Evolutionary conservation across 2,888 invertebrate species (phyloP), one percentile per base, ranked within the genome.

Genomic region (Erannis defoliaria): DNA sequence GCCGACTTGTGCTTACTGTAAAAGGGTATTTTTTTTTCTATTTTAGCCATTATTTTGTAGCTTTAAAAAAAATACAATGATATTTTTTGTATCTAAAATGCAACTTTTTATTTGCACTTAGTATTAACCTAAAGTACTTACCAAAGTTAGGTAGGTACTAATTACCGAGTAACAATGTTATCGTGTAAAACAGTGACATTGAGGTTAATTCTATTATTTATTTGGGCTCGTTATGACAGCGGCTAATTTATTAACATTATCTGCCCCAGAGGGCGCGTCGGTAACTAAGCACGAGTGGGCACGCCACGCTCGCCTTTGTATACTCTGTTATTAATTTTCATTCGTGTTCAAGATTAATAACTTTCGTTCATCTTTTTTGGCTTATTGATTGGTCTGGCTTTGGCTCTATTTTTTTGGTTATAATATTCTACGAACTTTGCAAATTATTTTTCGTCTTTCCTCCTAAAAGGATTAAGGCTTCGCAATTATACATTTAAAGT

Each of bases 201-300:
- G 63, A 75, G 74, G 75, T 77, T 70, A 71, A 71, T 75, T 71
- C 60, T 66, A 70, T 68, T 71, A 70, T 64, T 61, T 70, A 64
- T 75, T 76, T 75, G 63, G 66, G 54, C 59, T 63, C 67, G 68
- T 74, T 79, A 76, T 82, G 74, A 75, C 73, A 73, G 71, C 64
- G 69, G 73, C 76, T 76, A 85, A 81, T 86, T 83, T 72, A 84
- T 85, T 86, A 80, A 58, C 66, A 70, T 72, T 71, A 68, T 62
- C 62, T 64, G 59, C 65, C 76, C 73, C 65, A 68, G 77, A 75
- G 82, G 78, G 76, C 73, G 77, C 73, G 74, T 62, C 71, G 62
- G 68, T 71, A 61, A 71, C 77, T 80, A 79, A 81, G 76, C 71
- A 75, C 63, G 67, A 61, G 72, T 60, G 68, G 74, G 73, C 87